phyloP scores from a whole-genome alignment of 1,140 invertebrate species.

The Drosophila mauritiana region DNA sequence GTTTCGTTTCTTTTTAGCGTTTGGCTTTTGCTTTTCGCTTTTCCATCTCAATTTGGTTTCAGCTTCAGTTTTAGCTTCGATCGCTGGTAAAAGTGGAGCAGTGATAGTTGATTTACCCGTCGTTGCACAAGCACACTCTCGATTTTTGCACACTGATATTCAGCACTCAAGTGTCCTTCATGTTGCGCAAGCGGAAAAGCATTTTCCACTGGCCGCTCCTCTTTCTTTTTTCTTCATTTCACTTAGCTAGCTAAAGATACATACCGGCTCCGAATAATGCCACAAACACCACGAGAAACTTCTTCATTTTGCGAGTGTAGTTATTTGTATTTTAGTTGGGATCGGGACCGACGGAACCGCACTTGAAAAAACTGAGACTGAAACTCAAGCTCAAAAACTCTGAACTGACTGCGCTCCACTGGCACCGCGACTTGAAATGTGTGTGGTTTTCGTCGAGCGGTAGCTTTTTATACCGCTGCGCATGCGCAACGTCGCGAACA shows the following conservation, averaged over 20 bases:
- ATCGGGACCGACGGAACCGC: slow-evolving; percentile 64
- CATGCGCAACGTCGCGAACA: slow-evolving; percentile 79
- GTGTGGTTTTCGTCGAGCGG: slow-evolving; percentile 81
- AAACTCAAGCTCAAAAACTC: slow-evolving; percentile 25
- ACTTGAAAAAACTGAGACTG: slow-evolving; percentile 61
- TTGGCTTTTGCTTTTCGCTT: slow-evolving; percentile 7
- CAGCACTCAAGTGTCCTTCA: slow-evolving; percentile 73
- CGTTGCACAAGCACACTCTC: slow-evolving; percentile 78
- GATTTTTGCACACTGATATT: slow-evolving; percentile 59
- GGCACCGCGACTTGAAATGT: slow-evolving; percentile 81
- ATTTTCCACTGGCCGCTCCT: slow-evolving; percentile 6
- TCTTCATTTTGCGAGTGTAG: slow-evolving; percentile 79
- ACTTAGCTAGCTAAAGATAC: slow-evolving; percentile 77
- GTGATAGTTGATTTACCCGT: slow-evolving; percentile 73
- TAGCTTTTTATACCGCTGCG: slow-evolving; percentile 85
- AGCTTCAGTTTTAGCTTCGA: slow-evolving; percentile 36
- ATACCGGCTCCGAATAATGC: slow-evolving; percentile 85
- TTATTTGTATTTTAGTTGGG: slow-evolving; percentile 17
- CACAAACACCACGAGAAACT: slow-evolving; percentile 84
- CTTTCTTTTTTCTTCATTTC: slow-evolving; percentile 20
- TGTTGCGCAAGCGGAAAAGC: slow-evolving; percentile 68
- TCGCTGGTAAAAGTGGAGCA: slow-evolving; percentile 71
- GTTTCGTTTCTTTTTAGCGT: slow-evolving; percentile 55
- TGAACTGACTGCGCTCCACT: slow-evolving; percentile 65
- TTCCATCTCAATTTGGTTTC: slow-evolving; percentile 38